Percentiles rank a stretch among this genome's conserved stretches.
Conservation (phyloP, 2,113 vertebrate genomes). For the Vulpes vulpes region DNA sequence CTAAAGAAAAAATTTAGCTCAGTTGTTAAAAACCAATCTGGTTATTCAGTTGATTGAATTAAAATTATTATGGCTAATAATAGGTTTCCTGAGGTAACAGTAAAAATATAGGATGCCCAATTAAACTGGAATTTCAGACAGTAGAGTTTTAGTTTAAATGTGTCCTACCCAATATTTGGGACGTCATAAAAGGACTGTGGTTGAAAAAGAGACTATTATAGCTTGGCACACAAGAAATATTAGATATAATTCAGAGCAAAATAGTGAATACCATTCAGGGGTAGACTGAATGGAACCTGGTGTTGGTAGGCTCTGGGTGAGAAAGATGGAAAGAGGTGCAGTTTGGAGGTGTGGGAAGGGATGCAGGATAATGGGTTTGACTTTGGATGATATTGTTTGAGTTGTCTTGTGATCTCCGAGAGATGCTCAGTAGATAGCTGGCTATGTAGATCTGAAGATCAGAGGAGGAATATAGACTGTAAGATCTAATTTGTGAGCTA, state of each 20-base stretch:
- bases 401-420: neutral
- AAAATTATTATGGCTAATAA: slow-evolving; percentile 49
- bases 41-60: neutral
- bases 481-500: neutral
- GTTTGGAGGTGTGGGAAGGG: neutral
- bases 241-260: neutral
- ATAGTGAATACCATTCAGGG: neutral
- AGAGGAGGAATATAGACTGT: neutral
- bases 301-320: neutral
- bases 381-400: neutral
- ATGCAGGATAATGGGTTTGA: neutral
- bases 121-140: slow-evolving; percentile 32
- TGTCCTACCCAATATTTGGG: neutral
- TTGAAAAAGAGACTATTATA: neutral
- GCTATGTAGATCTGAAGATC: neutral
- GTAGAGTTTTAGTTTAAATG: neutral
- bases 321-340: neutral
- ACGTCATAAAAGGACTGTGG: neutral
- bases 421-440: neutral
- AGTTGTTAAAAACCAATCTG: neutral
- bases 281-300: neutral
- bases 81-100: neutral
- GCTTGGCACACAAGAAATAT: neutral
- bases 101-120: neutral
- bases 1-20: neutral